Evolutionary conservation across 2,113 vertebrate genomes (phyloP).

Genomic region (Colaptes auratus): DNA sequence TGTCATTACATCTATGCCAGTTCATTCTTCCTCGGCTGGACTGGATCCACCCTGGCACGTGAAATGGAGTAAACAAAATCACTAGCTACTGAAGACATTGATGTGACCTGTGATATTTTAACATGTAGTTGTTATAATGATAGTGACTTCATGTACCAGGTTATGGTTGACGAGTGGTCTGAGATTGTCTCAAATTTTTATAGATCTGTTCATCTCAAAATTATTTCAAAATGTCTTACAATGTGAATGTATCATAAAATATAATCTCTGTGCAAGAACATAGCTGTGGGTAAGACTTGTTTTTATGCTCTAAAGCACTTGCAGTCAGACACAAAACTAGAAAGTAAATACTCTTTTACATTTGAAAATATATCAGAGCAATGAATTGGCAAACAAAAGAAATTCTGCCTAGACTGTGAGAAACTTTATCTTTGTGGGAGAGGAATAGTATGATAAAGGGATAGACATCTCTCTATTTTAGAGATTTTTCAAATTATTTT

Average conservation of each 20-base stretch:
- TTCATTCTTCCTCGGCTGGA: slow-evolving; percentile 77
- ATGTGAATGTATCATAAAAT: neutral
- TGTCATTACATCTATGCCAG: slow-evolving; percentile 77
- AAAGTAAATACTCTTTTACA: neutral
- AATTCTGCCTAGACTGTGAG: neutral
- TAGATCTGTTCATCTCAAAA: neutral
- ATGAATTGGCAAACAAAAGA: neutral
- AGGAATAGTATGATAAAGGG: neutral
- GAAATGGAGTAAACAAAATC: slow-evolving; percentile 66
- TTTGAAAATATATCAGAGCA: neutral
- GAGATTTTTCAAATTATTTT: neutral
- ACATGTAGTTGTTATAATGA: slow-evolving; percentile 58
- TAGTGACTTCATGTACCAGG: slow-evolving; percentile 26
- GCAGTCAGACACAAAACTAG: neutral
- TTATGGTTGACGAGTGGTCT: neutral
- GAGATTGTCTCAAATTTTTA: slow-evolving; percentile 49
- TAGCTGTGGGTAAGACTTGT: neutral
- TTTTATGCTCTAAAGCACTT: neutral
- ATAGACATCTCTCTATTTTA: neutral
- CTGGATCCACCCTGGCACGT: slow-evolving; percentile 71
- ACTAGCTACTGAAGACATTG: slow-evolving; percentile 50
- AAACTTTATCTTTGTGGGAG: neutral
- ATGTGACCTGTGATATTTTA: slow-evolving; percentile 54
- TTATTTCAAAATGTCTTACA: neutral
- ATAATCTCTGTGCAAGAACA: neutral